Evolutionary conservation across 2,888 invertebrate genomes (phyloP).

Genomic region (Tetragnatha montana): DNA sequence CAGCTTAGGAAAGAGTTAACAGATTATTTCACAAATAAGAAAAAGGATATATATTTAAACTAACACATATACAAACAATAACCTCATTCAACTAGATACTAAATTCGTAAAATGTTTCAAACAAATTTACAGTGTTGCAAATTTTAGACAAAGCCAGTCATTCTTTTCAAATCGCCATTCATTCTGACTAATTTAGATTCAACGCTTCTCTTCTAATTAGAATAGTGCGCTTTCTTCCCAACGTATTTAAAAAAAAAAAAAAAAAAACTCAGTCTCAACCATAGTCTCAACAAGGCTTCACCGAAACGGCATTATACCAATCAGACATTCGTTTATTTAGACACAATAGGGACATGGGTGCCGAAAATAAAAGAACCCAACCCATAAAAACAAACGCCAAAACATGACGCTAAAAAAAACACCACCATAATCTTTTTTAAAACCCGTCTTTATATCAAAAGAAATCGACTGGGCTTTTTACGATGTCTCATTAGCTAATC

Average conservation of each 20-base stretch:
- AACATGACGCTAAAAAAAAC: slow-evolving; percentile 21
- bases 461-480: slow-evolving; percentile 20
- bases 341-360: slow-evolving; percentile 38
- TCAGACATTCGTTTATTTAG: slow-evolving; percentile 46
- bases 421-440: slow-evolving; percentile 13
- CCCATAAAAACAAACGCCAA: background rate
- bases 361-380: slow-evolving; percentile 1
- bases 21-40: too few species aligned
- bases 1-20: too few species aligned
- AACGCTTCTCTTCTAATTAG: background rate
- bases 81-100: too few species aligned
- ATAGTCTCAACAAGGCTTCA: slow-evolving; percentile 5
- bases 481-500: slow-evolving; percentile 45
- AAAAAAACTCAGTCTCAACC: slow-evolving; percentile 20
- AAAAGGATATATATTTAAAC: too few species aligned
- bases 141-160: background rate
- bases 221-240: background rate
- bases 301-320: slow-evolving; percentile 33
- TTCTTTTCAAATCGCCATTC: background rate
- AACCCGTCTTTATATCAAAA: slow-evolving; percentile 13
- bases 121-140: too few species aligned
- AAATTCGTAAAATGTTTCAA: too few species aligned
- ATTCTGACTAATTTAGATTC: slow-evolving; percentile 30
- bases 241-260: too few species aligned
- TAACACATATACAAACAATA: too few species aligned